These are phyloP conservation scores for Erethizon dorsatum DNA, from an alignment of 2,797 vertebrate genomes.

Conservation along the genomic window DNA sequence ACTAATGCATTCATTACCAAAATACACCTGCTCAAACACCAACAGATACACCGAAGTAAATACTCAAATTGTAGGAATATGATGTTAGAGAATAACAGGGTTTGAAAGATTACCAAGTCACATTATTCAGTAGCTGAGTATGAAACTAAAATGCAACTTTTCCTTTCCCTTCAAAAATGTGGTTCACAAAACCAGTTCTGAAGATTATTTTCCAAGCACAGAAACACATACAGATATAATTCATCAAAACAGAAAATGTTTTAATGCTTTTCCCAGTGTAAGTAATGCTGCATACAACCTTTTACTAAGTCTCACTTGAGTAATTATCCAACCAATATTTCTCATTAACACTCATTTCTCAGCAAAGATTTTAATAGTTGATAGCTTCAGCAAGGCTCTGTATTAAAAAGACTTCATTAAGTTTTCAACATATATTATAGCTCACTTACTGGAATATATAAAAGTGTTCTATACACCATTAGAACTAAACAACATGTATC, in stretches of 20 bases:
- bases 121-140: not conserved
- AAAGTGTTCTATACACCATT: constrained; percentile 73
- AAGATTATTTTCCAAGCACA: constrained; percentile 64
- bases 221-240: constrained; percentile 64
- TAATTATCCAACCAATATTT: constrained; percentile 80
- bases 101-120: not conserved
- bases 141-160: constrained; percentile 49
- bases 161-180: constrained; percentile 39
- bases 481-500: constrained; percentile 60
- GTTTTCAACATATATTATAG: constrained; percentile 84
- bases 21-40: not conserved
- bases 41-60: not conserved
- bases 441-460: constrained; percentile 81
- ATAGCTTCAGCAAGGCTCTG: constrained; percentile 78
- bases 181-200: constrained; percentile 55
- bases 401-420: constrained; percentile 84
- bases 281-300: constrained; percentile 67
- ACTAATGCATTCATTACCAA: constrained; percentile 14
- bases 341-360: constrained; percentile 85
- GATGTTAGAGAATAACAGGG: not conserved
- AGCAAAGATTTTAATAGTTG: constrained; percentile 83
- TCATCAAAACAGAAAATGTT: constrained; percentile 73
- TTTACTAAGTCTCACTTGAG: constrained; percentile 81
- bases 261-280: constrained; percentile 57
- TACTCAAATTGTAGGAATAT: not conserved